phyloP scores from a whole-genome alignment of 2,113 vertebrate genomes.

The Gadus chalcogrammus region DNA sequence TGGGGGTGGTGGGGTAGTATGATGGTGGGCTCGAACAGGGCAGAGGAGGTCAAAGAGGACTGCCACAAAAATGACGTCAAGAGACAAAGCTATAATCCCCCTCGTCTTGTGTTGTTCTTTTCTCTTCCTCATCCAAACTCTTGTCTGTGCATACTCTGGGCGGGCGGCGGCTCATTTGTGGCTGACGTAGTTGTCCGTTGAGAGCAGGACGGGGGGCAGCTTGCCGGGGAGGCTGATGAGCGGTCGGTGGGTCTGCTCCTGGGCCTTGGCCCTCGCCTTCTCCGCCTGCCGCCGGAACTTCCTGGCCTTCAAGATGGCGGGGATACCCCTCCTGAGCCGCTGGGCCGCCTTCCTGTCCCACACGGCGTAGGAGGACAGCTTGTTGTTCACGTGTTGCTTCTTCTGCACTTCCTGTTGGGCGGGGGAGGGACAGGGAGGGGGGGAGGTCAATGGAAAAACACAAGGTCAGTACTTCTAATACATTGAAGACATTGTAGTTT shows the following conservation, averaged over 20 bases:
- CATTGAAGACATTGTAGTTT: too few relatives aligned
- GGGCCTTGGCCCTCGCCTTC: slow-evolving; percentile 72
- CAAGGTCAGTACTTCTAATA: slow-evolving; percentile 45
- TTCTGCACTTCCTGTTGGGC: slow-evolving; percentile 79
- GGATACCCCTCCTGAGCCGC: slow-evolving; percentile 83
- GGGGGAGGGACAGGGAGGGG: slow-evolving; percentile 24
- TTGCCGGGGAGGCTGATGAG: slow-evolving; percentile 86
- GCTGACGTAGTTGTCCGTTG: slow-evolving; percentile 77
- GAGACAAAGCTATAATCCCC: slow-evolving; percentile 81
- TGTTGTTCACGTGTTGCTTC: slow-evolving; percentile 79
- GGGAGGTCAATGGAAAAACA: slow-evolving; percentile 38
- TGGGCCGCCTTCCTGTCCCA: slow-evolving; percentile 87
- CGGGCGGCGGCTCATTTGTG: slow-evolving; percentile 81
- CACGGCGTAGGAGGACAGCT: slow-evolving; percentile 84
- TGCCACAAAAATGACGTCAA: slow-evolving; percentile 78
- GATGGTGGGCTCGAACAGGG: slow-evolving; percentile 59
- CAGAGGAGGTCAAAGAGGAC: slow-evolving; percentile 74
- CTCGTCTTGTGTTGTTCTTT: slow-evolving; percentile 66
- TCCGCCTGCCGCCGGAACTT: slow-evolving; percentile 80
- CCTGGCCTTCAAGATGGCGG: slow-evolving; percentile 79
- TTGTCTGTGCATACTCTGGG: slow-evolving; percentile 77
- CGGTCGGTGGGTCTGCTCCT: slow-evolving; percentile 81
- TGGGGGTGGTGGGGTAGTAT: slow-evolving; percentile 21
- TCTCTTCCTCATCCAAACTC: slow-evolving; percentile 75
- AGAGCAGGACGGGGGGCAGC: slow-evolving; percentile 72